Evolutionary conservation across 2,113 vertebrate species (phyloP), one percentile per base, ranked within the genome.

Genomic region (Channa argus): DNA sequence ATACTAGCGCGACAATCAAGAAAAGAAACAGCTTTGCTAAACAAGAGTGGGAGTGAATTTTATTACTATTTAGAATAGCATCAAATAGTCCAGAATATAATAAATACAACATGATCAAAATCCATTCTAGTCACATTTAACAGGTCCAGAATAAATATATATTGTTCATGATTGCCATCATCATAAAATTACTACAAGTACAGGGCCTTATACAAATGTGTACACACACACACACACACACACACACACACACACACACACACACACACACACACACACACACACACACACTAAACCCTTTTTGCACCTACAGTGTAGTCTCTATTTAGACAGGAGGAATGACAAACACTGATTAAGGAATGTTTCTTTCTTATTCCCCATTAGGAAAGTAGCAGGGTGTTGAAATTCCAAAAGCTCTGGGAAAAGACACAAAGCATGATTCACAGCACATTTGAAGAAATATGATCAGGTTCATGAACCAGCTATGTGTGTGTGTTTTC

Each of bases 361-460:
- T 56, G 70, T 8, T 39, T 43, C 63, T 65, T 80, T 71, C 49
- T 37, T 53, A 8, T 3, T 77, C 54, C 15, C 53, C 71, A 66
- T 73, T 68, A 75, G 49, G 68, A 41, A 67, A 83, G 78, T 56
- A 77, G 38, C 65, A 64, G 64, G 82, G 58, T 77, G 61, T 66
- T 87, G 69, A 79, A 81, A 93, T 92, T 91, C 82, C 88, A 75
- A 66, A 83, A 83, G 63, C 68, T 85, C 86, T 93, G 92, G 92
- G 91, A 94, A 94, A 85, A 84, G 80, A 84, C 71, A 38, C 52
- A 2, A 34, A 34, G 61, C 15, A 60, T 56, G 69, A 87, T 92
- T 94, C 93, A 91, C 92, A 94, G 85, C 73, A 74, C 79, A 86
- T 87, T 82, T 75, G 78, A 82, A 87, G 88, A 89, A 93, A 91